Base-by-base conservation (phyloP, 2,797 vertebrate genomes). In the Amazona ochrocephala region DNA sequence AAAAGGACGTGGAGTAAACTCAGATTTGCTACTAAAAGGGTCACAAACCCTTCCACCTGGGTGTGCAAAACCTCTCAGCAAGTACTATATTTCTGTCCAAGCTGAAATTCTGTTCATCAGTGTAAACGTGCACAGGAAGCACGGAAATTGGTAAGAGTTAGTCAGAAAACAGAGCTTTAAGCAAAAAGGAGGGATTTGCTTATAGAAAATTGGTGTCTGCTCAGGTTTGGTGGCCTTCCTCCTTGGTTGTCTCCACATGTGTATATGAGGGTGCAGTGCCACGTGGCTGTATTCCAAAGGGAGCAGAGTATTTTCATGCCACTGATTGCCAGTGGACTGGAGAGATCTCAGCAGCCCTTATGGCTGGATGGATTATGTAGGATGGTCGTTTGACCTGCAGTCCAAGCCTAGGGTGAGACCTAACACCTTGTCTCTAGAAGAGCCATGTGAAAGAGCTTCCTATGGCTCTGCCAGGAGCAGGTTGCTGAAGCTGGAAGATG, bases 271-370 rank as follows among this genome's bases (percentile, higher is more conserved):
- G 7, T 11, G 4, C 44, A 20, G 54, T 14, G 37, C 3, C 66
- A 14, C 4, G 0, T 9, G 76, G 50, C 41, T 70, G 9, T 50
- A 29, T 47, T 66, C 39, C 71, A 50, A 4, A 54, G 26, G 22
- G 37, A 54, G 8, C 0, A 0, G 34, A 16, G 4, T 15, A 5
- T 62, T 86, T 16, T 4, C 24, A 0, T 9, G 34, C 19, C 53
- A 19, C 7, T 15, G 6, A 6, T 5, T 45, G 42, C 4, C 65
- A 58, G 61, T 2, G 27, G 10, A 3, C 66, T 73, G 8, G 18
- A 53, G 39, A 5, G 20, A 1, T 21, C n/a, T 64, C 4, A 64
- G 53, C 47, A 65, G 70, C 76, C 20, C 19, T 32, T 48, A 4
- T 5, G 58, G n/a, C 4, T 29, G 21, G 12, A 3, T 68, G 45